Evolutionary conservation across 2,113 vertebrate species (phyloP).

Genomic region (Hippopotamus amphibius): DNA sequence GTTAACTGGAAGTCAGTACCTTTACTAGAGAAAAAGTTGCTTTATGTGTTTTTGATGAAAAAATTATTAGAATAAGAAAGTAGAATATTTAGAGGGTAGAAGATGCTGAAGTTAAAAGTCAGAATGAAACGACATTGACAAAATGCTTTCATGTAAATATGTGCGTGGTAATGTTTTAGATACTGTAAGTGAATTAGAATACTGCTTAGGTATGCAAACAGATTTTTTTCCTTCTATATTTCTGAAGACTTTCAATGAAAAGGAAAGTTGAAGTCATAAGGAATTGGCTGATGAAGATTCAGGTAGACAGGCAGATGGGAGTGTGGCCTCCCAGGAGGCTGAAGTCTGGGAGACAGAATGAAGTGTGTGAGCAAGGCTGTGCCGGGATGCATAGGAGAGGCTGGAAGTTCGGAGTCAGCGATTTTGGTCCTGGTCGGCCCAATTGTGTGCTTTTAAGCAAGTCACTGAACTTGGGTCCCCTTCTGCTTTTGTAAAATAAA

Average conservation of each 20-base stretch:
- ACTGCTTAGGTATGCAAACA: not conserved
- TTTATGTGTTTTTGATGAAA: constrained; percentile 43
- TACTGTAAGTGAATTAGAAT: not conserved
- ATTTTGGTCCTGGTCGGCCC: not conserved
- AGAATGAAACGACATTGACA: constrained; percentile 42
- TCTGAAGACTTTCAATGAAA: constrained; percentile 24
- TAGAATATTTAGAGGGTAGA: constrained; percentile 1
- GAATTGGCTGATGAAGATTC: not conserved
- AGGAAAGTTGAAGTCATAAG: constrained; percentile 11
- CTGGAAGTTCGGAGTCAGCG: not conserved
- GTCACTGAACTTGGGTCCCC: not conserved
- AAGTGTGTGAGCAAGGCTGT: not conserved
- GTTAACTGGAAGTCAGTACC: not conserved
- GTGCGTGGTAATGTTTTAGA: not conserved
- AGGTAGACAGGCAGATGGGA: not conserved
- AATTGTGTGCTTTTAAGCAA: not conserved
- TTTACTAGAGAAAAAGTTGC: not conserved
- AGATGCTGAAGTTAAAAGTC: not conserved
- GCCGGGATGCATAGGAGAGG: not conserved
- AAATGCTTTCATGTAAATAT: not conserved
- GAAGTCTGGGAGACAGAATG: not conserved
- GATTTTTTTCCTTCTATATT: not conserved
- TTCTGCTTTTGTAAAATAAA: constrained; percentile 41
- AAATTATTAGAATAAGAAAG: constrained; percentile 42
- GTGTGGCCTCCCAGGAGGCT: not conserved